phyloP scores from a whole-genome alignment of 2,888 invertebrate species.

The Coelinius sp. region DNA sequence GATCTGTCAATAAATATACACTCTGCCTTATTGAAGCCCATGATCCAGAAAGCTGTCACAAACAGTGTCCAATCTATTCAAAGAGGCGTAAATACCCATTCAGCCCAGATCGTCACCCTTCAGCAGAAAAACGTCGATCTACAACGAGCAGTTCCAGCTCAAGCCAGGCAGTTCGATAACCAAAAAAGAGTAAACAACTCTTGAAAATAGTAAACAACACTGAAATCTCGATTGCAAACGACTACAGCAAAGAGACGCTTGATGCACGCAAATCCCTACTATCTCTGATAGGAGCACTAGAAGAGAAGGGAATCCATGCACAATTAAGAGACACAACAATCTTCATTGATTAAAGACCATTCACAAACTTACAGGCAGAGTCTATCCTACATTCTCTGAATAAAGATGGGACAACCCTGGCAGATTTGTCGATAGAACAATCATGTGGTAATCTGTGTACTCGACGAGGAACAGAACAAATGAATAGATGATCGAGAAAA shows the following conservation, averaged over 20 bases:
- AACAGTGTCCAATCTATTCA: background rate
- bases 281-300: background rate
- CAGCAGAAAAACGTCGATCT: background rate
- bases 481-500: too few relatives aligned
- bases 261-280: background rate
- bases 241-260: background rate
- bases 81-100: background rate
- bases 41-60: background rate
- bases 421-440: too few relatives aligned
- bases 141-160: background rate
- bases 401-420: too few relatives aligned
- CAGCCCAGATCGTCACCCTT: background rate
- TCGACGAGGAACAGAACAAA: too few relatives aligned
- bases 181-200: background rate
- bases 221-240: background rate
- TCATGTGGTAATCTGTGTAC: too few relatives aligned
- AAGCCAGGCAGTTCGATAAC: background rate
- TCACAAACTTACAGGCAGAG: background rate
- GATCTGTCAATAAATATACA: too few relatives aligned
- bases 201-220: background rate
- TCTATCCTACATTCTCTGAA: background rate
- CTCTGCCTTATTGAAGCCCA: background rate
- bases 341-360: background rate
- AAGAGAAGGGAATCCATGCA: background rate
- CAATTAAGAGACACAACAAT: background rate